phyloP scores from a whole-genome alignment of 2,888 invertebrate genomes.

The Troilus luridus region DNA sequence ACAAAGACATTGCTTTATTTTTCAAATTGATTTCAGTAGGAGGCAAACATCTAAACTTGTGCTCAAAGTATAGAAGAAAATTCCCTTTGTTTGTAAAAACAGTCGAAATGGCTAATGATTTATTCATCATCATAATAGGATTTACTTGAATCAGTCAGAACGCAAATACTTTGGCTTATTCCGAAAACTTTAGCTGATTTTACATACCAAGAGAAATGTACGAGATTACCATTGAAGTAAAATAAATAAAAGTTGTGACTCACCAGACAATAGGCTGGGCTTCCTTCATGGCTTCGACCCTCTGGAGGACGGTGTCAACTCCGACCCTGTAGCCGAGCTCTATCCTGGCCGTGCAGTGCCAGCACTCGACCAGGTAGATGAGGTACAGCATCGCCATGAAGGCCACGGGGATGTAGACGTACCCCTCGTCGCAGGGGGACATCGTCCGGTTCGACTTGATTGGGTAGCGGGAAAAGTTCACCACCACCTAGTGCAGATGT shows the following conservation, averaged over 20 bases:
- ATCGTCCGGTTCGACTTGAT: conserved; percentile 76
- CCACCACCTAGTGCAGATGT: conserved; percentile 70
- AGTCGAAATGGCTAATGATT: too few species aligned
- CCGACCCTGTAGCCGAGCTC: conserved; percentile 78
- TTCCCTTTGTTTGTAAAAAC: too few species aligned
- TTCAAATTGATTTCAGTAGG: too few species aligned
- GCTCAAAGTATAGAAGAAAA: too few species aligned
- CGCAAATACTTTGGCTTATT: too few species aligned
- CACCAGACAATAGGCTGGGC: conserved; percentile 85
- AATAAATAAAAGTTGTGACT: conserved; percentile 60
- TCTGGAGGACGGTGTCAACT: conserved; percentile 77
- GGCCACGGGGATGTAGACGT: conserved; percentile 86
- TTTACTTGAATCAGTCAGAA: too few species aligned
- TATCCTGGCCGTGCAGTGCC: conserved; percentile 83
- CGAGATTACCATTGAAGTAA: not conserved
- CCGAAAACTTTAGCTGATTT: not conserved
- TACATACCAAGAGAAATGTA: not conserved
- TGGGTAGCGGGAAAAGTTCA: conserved; percentile 77
- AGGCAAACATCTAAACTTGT: too few species aligned
- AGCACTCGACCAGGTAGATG: conserved; percentile 87
- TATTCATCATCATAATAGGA: too few species aligned
- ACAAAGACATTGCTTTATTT: too few species aligned
- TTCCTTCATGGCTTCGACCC: conserved; percentile 77
- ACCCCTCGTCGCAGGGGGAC: conserved; percentile 86
- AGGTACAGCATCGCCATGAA: conserved; percentile 84